Base-by-base conservation (phyloP, 2,113 vertebrate genomes). In the Equus przewalskii region DNA sequence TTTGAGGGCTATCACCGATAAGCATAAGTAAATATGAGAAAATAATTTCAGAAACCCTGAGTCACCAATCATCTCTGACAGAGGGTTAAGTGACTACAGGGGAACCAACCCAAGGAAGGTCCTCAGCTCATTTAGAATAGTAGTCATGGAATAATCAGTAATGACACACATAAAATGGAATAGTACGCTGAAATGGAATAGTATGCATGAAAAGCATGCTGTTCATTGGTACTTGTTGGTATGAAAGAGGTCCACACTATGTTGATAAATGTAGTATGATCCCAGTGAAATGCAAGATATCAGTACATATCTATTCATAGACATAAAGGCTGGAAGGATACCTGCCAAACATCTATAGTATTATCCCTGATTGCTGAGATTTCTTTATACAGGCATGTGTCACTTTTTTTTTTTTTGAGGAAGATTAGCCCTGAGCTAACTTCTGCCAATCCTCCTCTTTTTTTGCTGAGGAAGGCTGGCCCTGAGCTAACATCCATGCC, bases 31-130 rank as follows among this genome's bases (percentile, higher is more conserved):
- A 26, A 22, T 41, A 75, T 82, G 22, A 62, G 64, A 67, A 78
- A 84, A 64, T 87, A 51, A 81, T 92, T 95, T 89, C 80, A 85
- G 84, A 89, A 96, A 92, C 14, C 30, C 11, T 78, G 54, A 86
- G 60, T 94, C 64, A 89, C 36, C 46, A 86, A 60, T 4, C 62
- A 87, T 85, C 51, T 83, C 16, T 93, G 44, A 94, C 49, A 87
- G 13, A 96, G 13, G 13, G 16, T 26, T 89, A 95, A 89, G 15
- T 73, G 73, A 75, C 33, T 70, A 69, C 1, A 7, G 65, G 33
- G 30, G 30, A 98, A 19, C 8, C 22, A 78, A 56, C 86, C 28
- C 30, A 46, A 86, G 60, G 62, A 72, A 30, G 94, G 54, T 28
- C 41, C 44, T 22, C 26, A 18, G 58, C 36, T 94, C 56, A 54